These are phyloP conservation scores for Pseudorectes ferrugineus DNA, from an alignment of 2,113 vertebrate genomes.

Conservation along the genomic window DNA sequence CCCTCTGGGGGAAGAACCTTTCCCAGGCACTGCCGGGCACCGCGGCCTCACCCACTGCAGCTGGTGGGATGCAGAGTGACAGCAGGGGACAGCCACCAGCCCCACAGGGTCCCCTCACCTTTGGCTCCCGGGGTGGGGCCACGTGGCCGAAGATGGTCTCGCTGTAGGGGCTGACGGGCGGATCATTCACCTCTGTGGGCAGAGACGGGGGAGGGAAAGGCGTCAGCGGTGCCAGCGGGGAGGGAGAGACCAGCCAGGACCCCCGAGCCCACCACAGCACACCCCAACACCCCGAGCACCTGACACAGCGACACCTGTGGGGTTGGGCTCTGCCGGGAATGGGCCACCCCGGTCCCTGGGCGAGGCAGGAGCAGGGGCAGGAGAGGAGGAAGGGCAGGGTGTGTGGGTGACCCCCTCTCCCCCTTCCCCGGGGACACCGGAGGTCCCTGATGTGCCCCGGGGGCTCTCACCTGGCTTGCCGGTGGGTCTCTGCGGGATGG, in stretches of 20 bases:
- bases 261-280: rapidly evolving
- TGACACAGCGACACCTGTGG: rapidly evolving
- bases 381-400: not conserved
- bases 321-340: not conserved
- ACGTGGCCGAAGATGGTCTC: slow-evolving; percentile 77
- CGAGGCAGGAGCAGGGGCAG: not conserved
- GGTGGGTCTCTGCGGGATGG: not conserved
- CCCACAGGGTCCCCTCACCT: slow-evolving; percentile 64
- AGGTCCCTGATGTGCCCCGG: not conserved
- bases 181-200: not conserved
- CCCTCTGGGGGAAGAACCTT: not conserved
- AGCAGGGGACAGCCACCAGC: not conserved
- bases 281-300: not conserved
- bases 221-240: not conserved
- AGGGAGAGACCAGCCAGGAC: not conserved
- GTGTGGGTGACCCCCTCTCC: not conserved
- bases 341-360: rapidly evolving
- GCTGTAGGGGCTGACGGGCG: slow-evolving; percentile 80
- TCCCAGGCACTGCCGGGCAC: rapidly evolving
- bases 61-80: not conserved
- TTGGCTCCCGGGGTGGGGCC: slow-evolving; percentile 13
- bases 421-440: rapidly evolving
- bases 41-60: rapidly evolving
- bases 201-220: not conserved
- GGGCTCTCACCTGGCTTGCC: slow-evolving; percentile 52